Evolutionary conservation across 1,140 invertebrate genomes (phyloP).

Genomic region (Trichonephila inaurata): DNA sequence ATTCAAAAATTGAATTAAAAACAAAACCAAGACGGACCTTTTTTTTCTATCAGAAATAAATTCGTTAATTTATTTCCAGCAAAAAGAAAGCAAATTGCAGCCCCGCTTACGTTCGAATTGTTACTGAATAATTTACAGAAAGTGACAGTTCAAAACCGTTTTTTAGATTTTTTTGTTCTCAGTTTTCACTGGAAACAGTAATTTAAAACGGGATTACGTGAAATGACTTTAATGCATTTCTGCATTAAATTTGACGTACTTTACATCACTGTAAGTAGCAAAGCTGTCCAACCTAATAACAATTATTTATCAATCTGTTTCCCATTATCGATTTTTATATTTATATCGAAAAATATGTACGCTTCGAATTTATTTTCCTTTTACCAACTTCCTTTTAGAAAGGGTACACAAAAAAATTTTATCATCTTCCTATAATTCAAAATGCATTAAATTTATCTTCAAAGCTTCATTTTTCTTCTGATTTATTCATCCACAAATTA

Average conservation of each 20-base stretch:
- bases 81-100: constrained; percentile 12
- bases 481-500: constrained; percentile 45
- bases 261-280: not conserved
- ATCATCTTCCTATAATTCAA: not conserved
- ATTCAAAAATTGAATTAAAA: constrained; percentile 45
- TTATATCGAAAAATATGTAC: not conserved
- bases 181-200: constrained; percentile 28
- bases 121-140: constrained; percentile 51
- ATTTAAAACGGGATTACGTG: constrained; percentile 62
- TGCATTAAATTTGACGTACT: constrained; percentile 60
- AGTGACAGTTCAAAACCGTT: constrained; percentile 33
- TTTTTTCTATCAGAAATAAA: not conserved
- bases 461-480: not conserved
- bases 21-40: not conserved
- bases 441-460: constrained; percentile 33
- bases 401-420: not conserved
- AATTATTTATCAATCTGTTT: constrained; percentile 72
- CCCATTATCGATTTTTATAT: constrained; percentile 61
- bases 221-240: constrained; percentile 57
- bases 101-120: not conserved
- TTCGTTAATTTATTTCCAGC: constrained; percentile 2
- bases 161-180: not conserved
- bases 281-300: constrained; percentile 55
- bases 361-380: not conserved
- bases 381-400: not conserved